Conservation (phyloP, 2,797 vertebrate species). For the Phoebastria nigripes region DNA sequence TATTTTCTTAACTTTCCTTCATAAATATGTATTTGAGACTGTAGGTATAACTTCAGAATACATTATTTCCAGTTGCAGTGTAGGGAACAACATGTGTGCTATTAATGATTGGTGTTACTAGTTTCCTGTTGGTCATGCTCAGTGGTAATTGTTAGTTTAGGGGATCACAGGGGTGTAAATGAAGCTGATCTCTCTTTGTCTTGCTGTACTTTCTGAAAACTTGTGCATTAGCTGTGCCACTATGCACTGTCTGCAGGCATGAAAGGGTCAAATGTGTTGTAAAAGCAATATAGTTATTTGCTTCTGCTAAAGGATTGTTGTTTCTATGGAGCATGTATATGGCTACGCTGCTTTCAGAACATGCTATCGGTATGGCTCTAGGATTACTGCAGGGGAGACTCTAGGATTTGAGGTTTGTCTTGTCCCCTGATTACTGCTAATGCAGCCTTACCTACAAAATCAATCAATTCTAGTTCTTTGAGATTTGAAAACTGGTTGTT, state of each 20-base stretch:
- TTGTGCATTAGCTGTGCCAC: not conserved
- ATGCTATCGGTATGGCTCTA: rapidly evolving
- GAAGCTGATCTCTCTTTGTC: not conserved
- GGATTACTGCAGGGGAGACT: too few species aligned
- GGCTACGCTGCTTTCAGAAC: not conserved
- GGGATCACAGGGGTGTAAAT: too few species aligned
- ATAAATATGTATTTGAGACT: constrained; percentile 40
- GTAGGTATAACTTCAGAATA: not conserved
- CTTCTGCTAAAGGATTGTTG: not conserved
- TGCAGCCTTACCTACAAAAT: not conserved
- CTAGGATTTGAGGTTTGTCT: not conserved
- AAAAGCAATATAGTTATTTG: not conserved
- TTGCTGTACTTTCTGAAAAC: not conserved
- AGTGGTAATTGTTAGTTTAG: not conserved
- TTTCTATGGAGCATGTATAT: rapidly evolving
- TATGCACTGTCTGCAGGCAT: not conserved
- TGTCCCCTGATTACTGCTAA: not conserved
- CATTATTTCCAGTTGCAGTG: not conserved
- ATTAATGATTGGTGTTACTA: too few species aligned
- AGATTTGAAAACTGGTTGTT: not conserved
- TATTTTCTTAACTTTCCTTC: constrained; percentile 38
- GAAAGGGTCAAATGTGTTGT: not conserved
- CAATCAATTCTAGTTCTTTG: not conserved
- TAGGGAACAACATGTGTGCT: not conserved
- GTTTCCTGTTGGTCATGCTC: not conserved